phyloP scores from a whole-genome alignment of 2,888 invertebrate species.

The Eudasyphora cyanicolor region DNA sequence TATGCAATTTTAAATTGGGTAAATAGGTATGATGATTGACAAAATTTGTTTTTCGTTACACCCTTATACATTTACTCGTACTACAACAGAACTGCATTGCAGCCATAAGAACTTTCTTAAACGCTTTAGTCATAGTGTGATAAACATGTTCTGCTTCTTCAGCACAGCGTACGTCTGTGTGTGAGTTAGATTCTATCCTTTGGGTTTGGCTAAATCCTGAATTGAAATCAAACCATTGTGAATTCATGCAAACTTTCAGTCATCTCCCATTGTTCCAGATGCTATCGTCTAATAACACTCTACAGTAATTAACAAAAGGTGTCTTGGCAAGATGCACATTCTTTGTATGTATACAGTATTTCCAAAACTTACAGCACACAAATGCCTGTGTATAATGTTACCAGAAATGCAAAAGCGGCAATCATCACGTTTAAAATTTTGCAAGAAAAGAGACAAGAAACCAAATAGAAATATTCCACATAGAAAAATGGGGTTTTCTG shows the following conservation, averaged over 20 bases:
- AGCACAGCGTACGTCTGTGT: background rate
- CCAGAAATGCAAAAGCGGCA: too few relatives aligned
- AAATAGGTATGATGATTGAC: too few relatives aligned
- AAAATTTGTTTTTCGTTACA: too few relatives aligned
- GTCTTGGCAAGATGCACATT: background rate
- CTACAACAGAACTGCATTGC: too few relatives aligned
- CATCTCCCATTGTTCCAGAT: conserved; percentile 1
- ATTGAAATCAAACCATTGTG: conserved; percentile 12
- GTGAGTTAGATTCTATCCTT: background rate
- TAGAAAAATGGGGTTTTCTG: too few relatives aligned
- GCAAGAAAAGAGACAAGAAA: too few relatives aligned
- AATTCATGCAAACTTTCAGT: background rate
- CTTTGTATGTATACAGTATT: background rate
- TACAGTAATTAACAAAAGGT: conserved; percentile 11
- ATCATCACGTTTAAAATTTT: too few relatives aligned
- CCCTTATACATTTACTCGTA: too few relatives aligned
- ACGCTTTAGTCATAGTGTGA: conserved; percentile 16
- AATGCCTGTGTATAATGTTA: background rate
- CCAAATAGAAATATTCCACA: too few relatives aligned
- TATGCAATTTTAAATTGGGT: too few relatives aligned
- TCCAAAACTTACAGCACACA: background rate
- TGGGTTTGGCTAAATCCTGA: background rate
- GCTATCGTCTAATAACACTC: conserved; percentile 1
- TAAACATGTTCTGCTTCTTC: conserved; percentile 2
- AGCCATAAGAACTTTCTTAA: background rate